A percentile compares a stretch with the other conserved stretches of the same genome.
Conservation (phyloP, 2,113 vertebrate genomes). For the Chaetodon trifascialis region DNA sequence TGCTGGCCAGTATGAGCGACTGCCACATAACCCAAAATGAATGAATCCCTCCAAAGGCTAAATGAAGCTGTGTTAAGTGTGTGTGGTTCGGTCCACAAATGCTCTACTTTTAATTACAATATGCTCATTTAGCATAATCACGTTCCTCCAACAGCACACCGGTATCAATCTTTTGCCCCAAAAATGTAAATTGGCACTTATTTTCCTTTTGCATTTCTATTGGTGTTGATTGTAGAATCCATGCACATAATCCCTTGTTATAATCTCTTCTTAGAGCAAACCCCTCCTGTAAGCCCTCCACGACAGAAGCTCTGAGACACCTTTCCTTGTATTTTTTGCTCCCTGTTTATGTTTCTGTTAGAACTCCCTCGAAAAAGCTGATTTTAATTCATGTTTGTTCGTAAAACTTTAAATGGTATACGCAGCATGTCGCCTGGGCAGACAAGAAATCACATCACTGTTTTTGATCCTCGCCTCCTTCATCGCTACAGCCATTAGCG, state of each 20-base stretch:
- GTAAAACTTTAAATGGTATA: not conserved
- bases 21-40: not conserved
- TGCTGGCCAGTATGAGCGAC: not conserved
- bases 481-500: conserved; percentile 51
- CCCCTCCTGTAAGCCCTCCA: not conserved
- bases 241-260: not conserved
- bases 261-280: conserved; percentile 1
- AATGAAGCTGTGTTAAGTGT: not conserved
- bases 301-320: not conserved
- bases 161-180: not conserved
- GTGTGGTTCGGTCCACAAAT: not conserved
- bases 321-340: conserved; percentile 5
- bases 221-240: not conserved
- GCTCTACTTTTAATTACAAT: not conserved
- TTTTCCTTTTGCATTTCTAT: not conserved
- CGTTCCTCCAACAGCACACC: not conserved
- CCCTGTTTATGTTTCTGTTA: conserved; percentile 30
- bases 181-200: not conserved
- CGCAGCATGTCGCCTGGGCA: not conserved
- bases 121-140: not conserved
- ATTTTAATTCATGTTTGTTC: conserved; percentile 28
- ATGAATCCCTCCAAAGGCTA: not conserved
- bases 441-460: conserved; percentile 21
- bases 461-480: conserved; percentile 41
- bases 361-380: conserved; percentile 25